These are phyloP conservation scores for Gonatopus flavifemur DNA, from an alignment of 1,140 invertebrate species.

Conservation along the genomic window DNA sequence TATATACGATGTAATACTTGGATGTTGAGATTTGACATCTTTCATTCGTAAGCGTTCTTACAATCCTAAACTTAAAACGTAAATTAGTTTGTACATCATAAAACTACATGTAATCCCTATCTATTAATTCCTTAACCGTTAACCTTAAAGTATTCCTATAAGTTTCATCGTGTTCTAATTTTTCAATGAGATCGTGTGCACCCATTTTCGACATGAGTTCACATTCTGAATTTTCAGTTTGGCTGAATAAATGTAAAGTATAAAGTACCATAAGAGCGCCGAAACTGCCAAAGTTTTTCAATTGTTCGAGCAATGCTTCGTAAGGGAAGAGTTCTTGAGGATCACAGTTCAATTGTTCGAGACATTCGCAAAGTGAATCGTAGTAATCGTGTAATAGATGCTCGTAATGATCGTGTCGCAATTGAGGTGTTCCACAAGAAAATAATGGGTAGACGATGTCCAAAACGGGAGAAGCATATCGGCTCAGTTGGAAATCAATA, in stretches of 20 bases:
- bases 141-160: conserved; percentile 20
- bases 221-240: conserved; percentile 17
- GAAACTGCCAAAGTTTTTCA: conserved; percentile 31
- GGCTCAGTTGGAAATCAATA: conserved; percentile 60
- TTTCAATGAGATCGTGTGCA: conserved; percentile 6
- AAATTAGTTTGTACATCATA: too few relatives aligned
- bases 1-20: not conserved
- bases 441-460: conserved; percentile 62
- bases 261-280: conserved; percentile 28
- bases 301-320: conserved; percentile 26
- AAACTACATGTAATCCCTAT: conserved; percentile 27
- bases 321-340: conserved; percentile 34
- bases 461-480: conserved; percentile 52
- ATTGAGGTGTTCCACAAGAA: conserved; percentile 52
- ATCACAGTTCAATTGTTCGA: conserved; percentile 36
- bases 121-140: conserved; percentile 26
- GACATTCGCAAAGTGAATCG: conserved; percentile 38
- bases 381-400: conserved; percentile 56
- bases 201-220: conserved; percentile 3
- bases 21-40: not conserved
- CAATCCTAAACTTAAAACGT: too few relatives aligned
- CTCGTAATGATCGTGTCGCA: conserved; percentile 50
- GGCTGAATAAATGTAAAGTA: conserved; percentile 21
- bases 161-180: conserved; percentile 15
- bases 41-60: not conserved